Percentiles rank a stretch among this genome's conserved stretches.
Conservation (phyloP, 2,888 invertebrate genomes). For the Conops quadrifasciatus region DNA sequence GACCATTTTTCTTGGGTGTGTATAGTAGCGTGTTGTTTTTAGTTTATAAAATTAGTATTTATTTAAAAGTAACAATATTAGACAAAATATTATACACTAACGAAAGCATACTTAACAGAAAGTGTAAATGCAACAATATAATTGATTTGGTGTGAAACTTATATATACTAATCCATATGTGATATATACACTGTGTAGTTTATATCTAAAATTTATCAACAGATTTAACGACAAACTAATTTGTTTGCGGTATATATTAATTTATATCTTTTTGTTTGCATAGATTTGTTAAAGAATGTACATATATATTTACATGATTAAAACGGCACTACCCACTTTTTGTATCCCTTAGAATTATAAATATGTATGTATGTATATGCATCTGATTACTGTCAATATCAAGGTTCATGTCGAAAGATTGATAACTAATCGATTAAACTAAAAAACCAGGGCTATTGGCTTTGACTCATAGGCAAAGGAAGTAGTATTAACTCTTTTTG, state of each 20-base stretch:
- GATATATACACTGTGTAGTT: background rate
- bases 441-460: background rate
- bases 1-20: constrained; percentile 42
- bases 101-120: background rate
- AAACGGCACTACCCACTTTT: background rate
- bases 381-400: constrained; percentile 7
- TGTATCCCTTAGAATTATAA: background rate
- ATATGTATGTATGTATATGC: background rate
- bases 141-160: too few species aligned
- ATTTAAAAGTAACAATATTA: background rate
- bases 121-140: too few species aligned
- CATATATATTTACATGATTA: background rate
- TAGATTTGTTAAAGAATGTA: background rate
- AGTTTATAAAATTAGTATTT: constrained; percentile 4
- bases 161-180: background rate
- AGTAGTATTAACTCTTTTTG: background rate
- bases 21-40: constrained; percentile 31
- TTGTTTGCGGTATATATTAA: too few species aligned
- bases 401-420: constrained; percentile 37
- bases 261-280: too few species aligned
- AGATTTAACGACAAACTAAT: background rate
- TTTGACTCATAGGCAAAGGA: background rate
- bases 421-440: constrained; percentile 46
- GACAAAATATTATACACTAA: background rate
- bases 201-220: background rate